These are phyloP conservation scores for Hippasteria phrygiana DNA, from an alignment of 53 echinoderm and acorn worm species.

Conservation along the genomic window DNA sequence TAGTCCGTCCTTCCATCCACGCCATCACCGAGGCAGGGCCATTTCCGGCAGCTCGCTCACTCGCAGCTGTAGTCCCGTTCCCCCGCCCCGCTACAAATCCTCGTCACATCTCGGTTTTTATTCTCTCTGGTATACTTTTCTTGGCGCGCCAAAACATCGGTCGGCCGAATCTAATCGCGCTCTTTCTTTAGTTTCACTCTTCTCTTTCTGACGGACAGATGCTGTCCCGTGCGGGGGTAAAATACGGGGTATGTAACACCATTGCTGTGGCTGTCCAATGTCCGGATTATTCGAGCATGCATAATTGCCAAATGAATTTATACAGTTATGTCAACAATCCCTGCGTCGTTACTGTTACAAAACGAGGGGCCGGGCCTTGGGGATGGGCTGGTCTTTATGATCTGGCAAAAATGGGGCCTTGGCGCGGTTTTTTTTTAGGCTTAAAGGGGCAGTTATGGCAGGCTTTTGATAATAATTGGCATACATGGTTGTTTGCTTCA, in stretches of 20 bases:
- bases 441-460: too few relatives aligned
- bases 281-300: conserved; percentile 35
- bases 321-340: conserved; percentile 64
- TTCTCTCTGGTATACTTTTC: conserved; percentile 1
- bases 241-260: not conserved
- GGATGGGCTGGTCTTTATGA: not conserved
- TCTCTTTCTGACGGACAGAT: conserved; percentile 1
- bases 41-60: conserved; percentile 43
- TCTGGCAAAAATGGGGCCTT: not conserved
- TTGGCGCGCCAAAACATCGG: not conserved
- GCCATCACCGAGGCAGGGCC: conserved; percentile 27
- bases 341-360: conserved; percentile 54
- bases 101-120: not conserved
- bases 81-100: not conserved
- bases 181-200: not conserved
- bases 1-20: not conserved
- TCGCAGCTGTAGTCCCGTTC: conserved; percentile 44
- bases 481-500: too few relatives aligned
- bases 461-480: too few relatives aligned
- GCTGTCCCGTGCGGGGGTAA: not conserved
- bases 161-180: not conserved
- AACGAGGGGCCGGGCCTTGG: not conserved
- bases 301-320: conserved; percentile 58
- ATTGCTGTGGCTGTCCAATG: not conserved
- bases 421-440: too few relatives aligned